Evolutionary conservation across 2,888 invertebrate species (phyloP).

Genomic region (Synergus gifuensis): DNA sequence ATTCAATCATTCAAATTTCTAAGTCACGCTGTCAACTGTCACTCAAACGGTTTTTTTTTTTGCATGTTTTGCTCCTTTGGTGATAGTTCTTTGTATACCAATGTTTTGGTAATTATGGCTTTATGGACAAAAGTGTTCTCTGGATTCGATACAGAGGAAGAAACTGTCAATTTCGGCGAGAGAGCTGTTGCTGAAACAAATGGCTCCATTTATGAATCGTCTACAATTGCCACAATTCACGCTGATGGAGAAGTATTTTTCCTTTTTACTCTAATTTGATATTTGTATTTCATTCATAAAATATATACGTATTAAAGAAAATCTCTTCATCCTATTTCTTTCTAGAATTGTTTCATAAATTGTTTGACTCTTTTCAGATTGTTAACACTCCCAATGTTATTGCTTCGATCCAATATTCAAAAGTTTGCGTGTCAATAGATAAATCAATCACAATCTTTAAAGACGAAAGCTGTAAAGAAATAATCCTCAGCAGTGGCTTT

Average conservation of each 20-base stretch:
- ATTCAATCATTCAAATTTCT: neutral
- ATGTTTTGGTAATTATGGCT: slow-evolving; percentile 1
- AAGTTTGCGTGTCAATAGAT: slow-evolving; percentile 69
- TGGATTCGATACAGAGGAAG: slow-evolving; percentile 78
- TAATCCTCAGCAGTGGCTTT: slow-evolving; percentile 67
- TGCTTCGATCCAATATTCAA: slow-evolving; percentile 64
- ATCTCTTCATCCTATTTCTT: neutral
- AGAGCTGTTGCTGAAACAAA: slow-evolving; percentile 76
- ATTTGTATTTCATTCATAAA: neutral
- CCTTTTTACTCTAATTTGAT: slow-evolving; percentile 18
- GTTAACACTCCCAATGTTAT: slow-evolving; percentile 53
- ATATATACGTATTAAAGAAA: neutral
- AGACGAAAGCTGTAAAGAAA: slow-evolving; percentile 67
- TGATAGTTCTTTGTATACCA: neutral
- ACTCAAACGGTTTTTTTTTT: neutral
- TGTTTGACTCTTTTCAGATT: slow-evolving; percentile 52
- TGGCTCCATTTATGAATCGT: slow-evolving; percentile 78
- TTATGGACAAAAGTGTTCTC: slow-evolving; percentile 68
- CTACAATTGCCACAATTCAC: slow-evolving; percentile 77
- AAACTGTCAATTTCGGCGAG: slow-evolving; percentile 80
- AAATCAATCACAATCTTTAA: slow-evolving; percentile 72
- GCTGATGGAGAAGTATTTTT: slow-evolving; percentile 61
- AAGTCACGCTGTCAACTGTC: neutral
- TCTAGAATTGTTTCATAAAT: neutral
- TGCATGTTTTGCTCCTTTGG: neutral